Evolutionary conservation across 1,140 invertebrate species (phyloP).

Genomic region (Pteromalus puparum): DNA sequence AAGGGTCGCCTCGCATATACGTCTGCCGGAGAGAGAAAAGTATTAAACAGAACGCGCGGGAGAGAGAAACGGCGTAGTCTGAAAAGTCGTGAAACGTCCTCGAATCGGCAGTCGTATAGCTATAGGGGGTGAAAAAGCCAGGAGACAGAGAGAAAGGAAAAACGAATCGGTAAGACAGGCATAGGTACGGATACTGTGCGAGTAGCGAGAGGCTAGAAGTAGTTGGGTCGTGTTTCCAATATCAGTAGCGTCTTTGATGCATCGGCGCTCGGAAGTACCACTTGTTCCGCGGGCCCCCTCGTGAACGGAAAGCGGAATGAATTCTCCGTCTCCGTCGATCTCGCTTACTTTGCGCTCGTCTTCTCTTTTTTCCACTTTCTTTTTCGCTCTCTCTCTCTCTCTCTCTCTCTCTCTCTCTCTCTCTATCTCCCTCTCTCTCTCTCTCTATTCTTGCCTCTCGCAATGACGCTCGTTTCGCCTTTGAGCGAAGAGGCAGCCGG

Average conservation of each 20-base stretch:
- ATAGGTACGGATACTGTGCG: slow-evolving; percentile 11
- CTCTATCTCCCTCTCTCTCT: slow-evolving; percentile 7
- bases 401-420: slow-evolving; percentile 15
- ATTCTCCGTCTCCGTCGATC: slow-evolving; percentile 40
- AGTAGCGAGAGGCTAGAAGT: slow-evolving; percentile 47
- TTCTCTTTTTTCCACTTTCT: slow-evolving; percentile 18
- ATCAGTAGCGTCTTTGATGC: slow-evolving; percentile 63
- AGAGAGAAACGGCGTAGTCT: background rate
- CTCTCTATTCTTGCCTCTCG: background rate
- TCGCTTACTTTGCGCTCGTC: background rate
- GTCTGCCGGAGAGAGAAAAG: background rate
- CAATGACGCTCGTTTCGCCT: background rate
- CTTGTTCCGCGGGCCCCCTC: slow-evolving; percentile 55
- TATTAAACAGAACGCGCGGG: slow-evolving; percentile 6
- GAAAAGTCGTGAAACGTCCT: slow-evolving; percentile 37
- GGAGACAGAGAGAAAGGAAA: background rate
- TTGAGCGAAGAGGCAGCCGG: slow-evolving; percentile 5
- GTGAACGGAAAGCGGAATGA: slow-evolving; percentile 55
- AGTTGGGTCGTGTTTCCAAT: slow-evolving; percentile 63
- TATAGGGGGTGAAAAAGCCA: background rate
- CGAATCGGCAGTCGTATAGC: background rate
- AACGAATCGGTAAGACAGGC: slow-evolving; percentile 23
- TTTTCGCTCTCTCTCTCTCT: background rate
- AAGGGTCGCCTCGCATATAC: background rate
- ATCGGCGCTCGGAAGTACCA: slow-evolving; percentile 58